Evolutionary conservation across 1,140 invertebrate genomes (phyloP), one percentile per base, ranked within the genome.

Genomic region (Penaeus vannamei): DNA sequence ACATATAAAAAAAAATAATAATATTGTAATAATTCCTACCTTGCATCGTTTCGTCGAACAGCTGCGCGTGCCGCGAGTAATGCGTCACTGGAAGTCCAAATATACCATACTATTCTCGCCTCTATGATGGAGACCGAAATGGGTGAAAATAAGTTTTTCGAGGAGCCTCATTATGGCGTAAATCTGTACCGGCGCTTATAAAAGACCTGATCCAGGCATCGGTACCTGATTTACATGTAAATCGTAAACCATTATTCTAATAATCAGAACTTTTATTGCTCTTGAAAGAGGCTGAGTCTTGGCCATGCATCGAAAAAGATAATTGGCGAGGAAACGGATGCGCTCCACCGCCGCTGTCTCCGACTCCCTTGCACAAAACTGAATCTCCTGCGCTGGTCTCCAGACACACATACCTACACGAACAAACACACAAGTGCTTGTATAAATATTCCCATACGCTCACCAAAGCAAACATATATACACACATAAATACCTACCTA

Each of bases 231-330:
- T 87, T 82, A 87, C 85, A 87, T 87, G 82, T 60, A 86, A 60
- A 59, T 82, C 60, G 29, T 46, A 46, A 79, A 46, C 42, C 26
- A 32, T 84, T 64, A 62, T 85, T 85, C 84, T 66, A 85, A 66
- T 66, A 85, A 85, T 85, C 84, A 72, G 84, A 85, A 85, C 84
- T 85, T 85, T 85, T 84, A 84, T 85, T 36, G 64, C 64, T 85
- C 46, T 19, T 66, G 60, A 85, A 85, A 53, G 36, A 46, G 64
- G 46, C 84, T 85, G 53, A 53, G 17, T 53, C 10, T n/a, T 10
- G 53, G 12, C 53, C 53, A 53, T 17, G 14, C 53, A 53, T 17
- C 14, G 53, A 53, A 53, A 53, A 53, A 53, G 53, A 17, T 53
- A 53, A 53, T 53, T 7, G 53, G 2, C 7, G 8, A 53, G 17